phyloP scores from a whole-genome alignment of 2,888 invertebrate genomes.

The Hofmannophila pseudospretella region DNA sequence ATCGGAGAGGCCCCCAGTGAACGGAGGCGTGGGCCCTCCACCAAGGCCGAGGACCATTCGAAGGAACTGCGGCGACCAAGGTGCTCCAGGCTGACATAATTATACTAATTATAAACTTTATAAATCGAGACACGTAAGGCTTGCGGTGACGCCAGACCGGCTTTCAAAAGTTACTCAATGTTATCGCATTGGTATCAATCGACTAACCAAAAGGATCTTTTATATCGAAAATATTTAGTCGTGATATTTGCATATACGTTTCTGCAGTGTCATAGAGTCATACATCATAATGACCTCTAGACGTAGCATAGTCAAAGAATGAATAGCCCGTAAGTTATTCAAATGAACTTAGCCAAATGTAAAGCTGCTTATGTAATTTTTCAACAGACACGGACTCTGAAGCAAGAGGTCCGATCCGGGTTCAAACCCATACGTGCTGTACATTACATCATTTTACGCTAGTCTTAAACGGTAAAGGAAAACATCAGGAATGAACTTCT shows the following conservation, averaged over 20 bases:
- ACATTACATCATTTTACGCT: too few relatives aligned
- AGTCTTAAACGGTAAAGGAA: too few relatives aligned
- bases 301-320: background rate
- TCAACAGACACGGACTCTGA: too few relatives aligned
- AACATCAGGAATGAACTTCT: too few relatives aligned
- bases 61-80: slow-evolving; percentile 79
- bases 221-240: too few relatives aligned
- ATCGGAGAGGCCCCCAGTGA: slow-evolving; percentile 62
- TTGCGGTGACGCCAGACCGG: slow-evolving; percentile 7
- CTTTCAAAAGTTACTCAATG: slow-evolving; percentile 13
- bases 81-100: slow-evolving; percentile 41
- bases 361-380: background rate
- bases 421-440: too few relatives aligned
- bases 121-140: slow-evolving; percentile 2
- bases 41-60: slow-evolving; percentile 72
- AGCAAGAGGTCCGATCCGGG: too few relatives aligned
- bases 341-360: background rate
- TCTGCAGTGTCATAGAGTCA: background rate
- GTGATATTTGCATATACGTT: background rate
- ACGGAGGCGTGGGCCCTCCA: slow-evolving; percentile 58
- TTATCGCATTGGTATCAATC: slow-evolving; percentile 2
- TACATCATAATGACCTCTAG: background rate
- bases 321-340: background rate
- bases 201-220: too few relatives aligned
- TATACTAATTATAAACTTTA: background rate